These are phyloP conservation scores for Sinocyclocheilus maitianheensis DNA, from an alignment of 2,113 vertebrate species.

Conservation along the genomic window DNA sequence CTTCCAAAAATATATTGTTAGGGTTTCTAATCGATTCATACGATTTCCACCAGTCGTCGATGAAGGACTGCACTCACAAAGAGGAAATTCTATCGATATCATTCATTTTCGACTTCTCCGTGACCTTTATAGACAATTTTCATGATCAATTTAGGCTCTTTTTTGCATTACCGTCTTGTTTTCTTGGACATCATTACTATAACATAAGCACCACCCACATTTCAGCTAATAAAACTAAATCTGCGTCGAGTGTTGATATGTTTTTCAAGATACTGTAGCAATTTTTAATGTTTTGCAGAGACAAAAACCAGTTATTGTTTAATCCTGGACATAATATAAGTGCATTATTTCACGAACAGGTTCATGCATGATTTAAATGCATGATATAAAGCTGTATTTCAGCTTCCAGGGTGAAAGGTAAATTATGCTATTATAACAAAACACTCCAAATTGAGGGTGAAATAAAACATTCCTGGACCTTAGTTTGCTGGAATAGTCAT, in stretches of 20 bases:
- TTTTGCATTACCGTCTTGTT: neutral
- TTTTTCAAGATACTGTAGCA: neutral
- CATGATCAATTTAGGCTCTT: too few species aligned
- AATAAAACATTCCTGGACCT: neutral
- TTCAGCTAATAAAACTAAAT: neutral
- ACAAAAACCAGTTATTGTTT: neutral
- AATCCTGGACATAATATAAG: neutral
- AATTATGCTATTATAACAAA: neutral
- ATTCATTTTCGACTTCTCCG: neutral
- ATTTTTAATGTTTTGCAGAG: neutral
- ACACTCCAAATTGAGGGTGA: neutral
- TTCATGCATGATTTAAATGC: neutral
- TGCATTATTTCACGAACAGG: neutral
- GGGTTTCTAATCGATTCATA: neutral
- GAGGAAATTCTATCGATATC: neutral
- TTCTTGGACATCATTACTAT: too few species aligned
- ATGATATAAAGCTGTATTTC: neutral
- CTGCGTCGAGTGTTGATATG: neutral
- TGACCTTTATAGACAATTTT: neutral
- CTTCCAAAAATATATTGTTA: neutral
- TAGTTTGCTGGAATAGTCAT: neutral
- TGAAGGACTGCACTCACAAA: neutral
- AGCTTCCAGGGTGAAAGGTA: neutral
- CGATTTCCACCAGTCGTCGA: neutral
- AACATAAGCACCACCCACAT: neutral